Evolutionary conservation across 2,888 invertebrate species (phyloP).

Genomic region (Helleia helle): DNA sequence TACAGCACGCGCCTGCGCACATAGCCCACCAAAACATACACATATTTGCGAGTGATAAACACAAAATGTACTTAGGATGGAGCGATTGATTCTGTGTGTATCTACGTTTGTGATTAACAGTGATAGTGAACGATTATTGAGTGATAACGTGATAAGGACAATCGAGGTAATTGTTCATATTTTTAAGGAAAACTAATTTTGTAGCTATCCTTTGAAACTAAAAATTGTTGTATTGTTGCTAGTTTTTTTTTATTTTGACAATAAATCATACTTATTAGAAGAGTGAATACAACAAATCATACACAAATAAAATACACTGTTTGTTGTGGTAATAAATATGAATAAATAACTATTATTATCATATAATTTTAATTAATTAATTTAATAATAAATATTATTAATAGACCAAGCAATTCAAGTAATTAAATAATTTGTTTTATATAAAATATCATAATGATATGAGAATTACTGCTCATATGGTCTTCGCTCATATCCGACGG

Average conservation of each 20-base stretch:
- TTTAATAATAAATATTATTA: not conserved
- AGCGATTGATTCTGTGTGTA: slow-evolving; percentile 67
- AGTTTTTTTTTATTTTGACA: no score
- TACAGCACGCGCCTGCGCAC: slow-evolving; percentile 46
- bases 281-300: no score
- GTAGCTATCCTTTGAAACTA: no score
- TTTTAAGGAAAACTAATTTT: slow-evolving; percentile 7
- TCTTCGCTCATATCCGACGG: not conserved
- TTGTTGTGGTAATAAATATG: no score
- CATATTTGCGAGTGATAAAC: slow-evolving; percentile 51
- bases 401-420: not conserved
- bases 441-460: not conserved
- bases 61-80: slow-evolving; percentile 64
- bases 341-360: no score
- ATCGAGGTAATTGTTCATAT: slow-evolving; percentile 45
- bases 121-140: slow-evolving; percentile 62
- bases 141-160: slow-evolving; percentile 61
- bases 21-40: slow-evolving; percentile 21
- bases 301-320: no score
- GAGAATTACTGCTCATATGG: not conserved
- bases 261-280: no score
- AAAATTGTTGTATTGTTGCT: no score
- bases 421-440: not conserved
- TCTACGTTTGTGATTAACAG: slow-evolving; percentile 60
- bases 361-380: not conserved